Base-by-base conservation (phyloP, 2,113 vertebrate genomes). In the Oncorhynchus kisutch region DNA sequence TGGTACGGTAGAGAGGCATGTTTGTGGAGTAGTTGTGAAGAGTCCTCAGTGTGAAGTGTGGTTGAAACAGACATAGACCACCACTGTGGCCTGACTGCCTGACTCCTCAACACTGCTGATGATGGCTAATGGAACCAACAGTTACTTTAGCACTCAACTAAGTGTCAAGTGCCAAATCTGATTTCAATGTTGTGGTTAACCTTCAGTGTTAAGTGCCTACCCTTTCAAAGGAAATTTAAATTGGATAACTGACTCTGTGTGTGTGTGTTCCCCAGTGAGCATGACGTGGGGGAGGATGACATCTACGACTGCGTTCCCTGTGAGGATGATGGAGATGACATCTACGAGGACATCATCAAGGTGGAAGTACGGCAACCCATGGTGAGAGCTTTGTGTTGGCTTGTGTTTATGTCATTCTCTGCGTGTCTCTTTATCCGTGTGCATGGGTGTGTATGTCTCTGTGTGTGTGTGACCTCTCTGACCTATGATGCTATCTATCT, bases 281-380 rank as follows among this genome's bases (percentile, higher is more conserved):
- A 99, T 12, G 98, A 99, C 69, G 85, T 99, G 92, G 98, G 97
- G 1, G 98, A 98, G 89, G 94, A 95, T 45, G 97, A 99, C 91
- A 96, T 98, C 88, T 99, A 99, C 0, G 98, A 99, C 93, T 99
- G 97, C 0, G 98, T 99, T 64, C 97, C 97, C 0, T 98, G 97
- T 6, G 98, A 99, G 24, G 97, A 97, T 1, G 97, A 98, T 48
- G 96, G 96, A 0, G 98, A 98, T 3, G 97, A 99, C 85, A 98
- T 99, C 93, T 99, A 99, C 0, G 98, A 99, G 91, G 97, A 99
- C 91, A 99, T 99, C 92, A 99, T 99, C 94, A 95, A 96, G 90
- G 96, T 99, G 95, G 98, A 99, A 84, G 96, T 97, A 78, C 96
- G 96, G 89, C 97, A 97, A 92, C 98, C 97, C 88, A 98, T 97